A percentile compares a stretch with the other conserved stretches of the same genome.
Conservation (phyloP, 2,113 vertebrate genomes). For the Mus spicilegus region DNA sequence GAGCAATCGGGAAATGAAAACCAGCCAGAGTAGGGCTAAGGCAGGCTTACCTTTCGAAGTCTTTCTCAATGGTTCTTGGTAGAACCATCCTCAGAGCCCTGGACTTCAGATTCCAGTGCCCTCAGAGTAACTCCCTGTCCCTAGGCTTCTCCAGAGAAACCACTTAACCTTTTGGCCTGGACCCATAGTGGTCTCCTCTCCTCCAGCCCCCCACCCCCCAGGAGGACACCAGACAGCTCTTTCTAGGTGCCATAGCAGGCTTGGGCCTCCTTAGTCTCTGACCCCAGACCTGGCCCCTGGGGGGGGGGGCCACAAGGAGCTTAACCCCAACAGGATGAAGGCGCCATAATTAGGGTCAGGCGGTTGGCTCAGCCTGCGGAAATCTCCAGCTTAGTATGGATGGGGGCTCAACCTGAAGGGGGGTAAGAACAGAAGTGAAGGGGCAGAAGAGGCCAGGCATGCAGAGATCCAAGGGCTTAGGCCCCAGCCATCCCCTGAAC, state of each 20-base stretch:
- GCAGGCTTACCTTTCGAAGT: not conserved
- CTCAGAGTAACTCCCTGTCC: not conserved
- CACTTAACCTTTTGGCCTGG: not conserved
- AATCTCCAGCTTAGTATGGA: slow-evolving; percentile 76
- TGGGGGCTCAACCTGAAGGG: not conserved
- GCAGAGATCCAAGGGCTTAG: slow-evolving; percentile 11
- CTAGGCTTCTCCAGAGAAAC: not conserved
- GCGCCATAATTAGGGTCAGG: slow-evolving; percentile 81
- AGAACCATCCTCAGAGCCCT: not conserved
- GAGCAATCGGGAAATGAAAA: not conserved
- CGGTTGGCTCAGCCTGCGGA: slow-evolving; percentile 78
- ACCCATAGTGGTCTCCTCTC: not conserved
- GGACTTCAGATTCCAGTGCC: not conserved
- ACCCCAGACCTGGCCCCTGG: slow-evolving; percentile 63
- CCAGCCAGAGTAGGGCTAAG: not conserved
- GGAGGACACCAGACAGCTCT: not conserved
- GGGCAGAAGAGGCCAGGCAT: slow-evolving; percentile 31
- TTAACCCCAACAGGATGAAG: slow-evolving; percentile 79
- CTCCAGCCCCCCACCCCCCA: not conserved
- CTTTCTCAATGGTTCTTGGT: not conserved
- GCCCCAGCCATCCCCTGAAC: not conserved
- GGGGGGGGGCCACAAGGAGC: slow-evolving; percentile 63
- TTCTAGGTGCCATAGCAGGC: not conserved
- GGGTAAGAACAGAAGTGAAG: slow-evolving; percentile 31
- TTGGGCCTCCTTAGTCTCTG: slow-evolving; percentile 49